Percentiles rank a stretch among this genome's conserved stretches.
Evolutionary conservation across 2,113 vertebrate genomes (phyloP).

Genomic region (Lamprotornis superbus): DNA sequence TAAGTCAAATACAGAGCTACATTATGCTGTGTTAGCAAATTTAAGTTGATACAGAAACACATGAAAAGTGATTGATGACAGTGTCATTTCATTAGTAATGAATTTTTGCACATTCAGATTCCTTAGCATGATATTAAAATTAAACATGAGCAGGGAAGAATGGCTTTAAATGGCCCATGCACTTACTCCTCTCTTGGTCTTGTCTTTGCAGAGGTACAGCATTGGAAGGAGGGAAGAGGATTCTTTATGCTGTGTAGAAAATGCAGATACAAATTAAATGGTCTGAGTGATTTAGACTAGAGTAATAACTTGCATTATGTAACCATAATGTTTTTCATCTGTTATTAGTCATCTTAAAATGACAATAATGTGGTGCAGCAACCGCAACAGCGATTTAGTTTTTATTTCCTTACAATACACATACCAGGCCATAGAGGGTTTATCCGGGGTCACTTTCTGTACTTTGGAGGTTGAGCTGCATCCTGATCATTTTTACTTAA

Average conservation of each 20-base stretch:
- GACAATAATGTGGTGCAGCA: not conserved
- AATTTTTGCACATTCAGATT: not conserved
- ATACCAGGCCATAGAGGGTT: not conserved
- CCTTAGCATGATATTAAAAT: not conserved
- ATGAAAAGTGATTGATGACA: not conserved
- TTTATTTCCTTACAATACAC: not conserved
- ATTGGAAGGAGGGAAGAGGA: not conserved
- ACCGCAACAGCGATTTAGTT: not conserved
- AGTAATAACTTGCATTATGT: not conserved
- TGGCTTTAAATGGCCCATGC: not conserved
- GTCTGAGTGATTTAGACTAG: not conserved
- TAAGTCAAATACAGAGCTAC: not conserved
- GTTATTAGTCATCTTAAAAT: not conserved
- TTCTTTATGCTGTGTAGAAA: not conserved
- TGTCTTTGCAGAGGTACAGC: not conserved
- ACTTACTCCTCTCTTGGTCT: not conserved
- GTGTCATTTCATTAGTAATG: not conserved
- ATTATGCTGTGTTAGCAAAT: not conserved
- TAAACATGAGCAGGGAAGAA: not conserved
- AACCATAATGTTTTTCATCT: not conserved
- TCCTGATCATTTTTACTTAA: not conserved
- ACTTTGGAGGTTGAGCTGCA: not conserved
- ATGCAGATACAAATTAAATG: not conserved
- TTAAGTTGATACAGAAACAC: not conserved
- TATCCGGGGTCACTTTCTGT: not conserved